phyloP scores from a whole-genome alignment of 2,113 vertebrate species.

The Tamias sibiricus region DNA sequence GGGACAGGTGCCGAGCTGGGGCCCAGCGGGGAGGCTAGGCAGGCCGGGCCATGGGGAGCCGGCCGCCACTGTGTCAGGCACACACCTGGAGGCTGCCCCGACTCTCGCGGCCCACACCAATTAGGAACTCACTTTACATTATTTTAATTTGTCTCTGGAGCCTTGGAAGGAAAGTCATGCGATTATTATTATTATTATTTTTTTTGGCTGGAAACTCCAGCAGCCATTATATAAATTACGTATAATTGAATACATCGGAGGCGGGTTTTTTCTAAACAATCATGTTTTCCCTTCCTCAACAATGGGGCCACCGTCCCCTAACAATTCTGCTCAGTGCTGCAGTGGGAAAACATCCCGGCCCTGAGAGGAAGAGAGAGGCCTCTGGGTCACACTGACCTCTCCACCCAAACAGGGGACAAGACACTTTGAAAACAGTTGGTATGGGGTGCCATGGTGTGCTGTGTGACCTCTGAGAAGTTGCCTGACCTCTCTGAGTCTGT shows the following conservation, averaged over 20 bases:
- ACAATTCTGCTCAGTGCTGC: background rate
- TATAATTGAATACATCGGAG: conserved; percentile 54
- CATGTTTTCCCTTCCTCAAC: background rate
- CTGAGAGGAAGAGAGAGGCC: background rate
- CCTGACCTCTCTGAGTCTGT: background rate
- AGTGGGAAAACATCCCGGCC: background rate
- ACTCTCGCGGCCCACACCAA: background rate
- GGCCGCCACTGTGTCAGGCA: background rate
- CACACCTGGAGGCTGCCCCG: conserved; percentile 42
- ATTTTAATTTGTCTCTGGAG: conserved; percentile 61
- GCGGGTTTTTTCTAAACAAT: conserved; percentile 22
- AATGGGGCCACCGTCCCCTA: background rate
- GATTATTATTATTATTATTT: conserved; percentile 57
- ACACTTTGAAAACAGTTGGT: background rate
- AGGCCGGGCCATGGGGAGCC: background rate
- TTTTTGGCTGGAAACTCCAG: conserved; percentile 60
- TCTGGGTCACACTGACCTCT: background rate
- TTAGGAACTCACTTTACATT: background rate
- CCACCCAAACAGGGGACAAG: background rate
- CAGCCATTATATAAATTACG: conserved; percentile 68
- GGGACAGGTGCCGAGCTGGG: background rate
- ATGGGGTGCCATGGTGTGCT: background rate
- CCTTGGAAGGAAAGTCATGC: conserved; percentile 62
- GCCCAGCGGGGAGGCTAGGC: accelerated
- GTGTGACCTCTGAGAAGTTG: background rate